Evolutionary conservation across 1,140 invertebrate genomes (phyloP).

Genomic region (Drosophila miranda): DNA sequence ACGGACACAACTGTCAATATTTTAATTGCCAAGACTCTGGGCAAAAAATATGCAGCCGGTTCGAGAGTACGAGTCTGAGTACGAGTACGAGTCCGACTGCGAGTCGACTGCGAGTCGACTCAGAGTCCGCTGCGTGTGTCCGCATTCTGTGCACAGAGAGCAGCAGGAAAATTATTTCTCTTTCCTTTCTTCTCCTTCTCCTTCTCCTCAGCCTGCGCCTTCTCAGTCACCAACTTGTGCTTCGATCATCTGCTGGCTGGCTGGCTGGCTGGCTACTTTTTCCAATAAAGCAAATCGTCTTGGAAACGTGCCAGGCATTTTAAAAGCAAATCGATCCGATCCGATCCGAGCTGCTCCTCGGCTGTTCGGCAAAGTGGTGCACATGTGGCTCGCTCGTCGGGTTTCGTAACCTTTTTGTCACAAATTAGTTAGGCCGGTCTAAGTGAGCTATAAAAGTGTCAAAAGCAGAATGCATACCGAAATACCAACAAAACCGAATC

Average conservation of each 20-base stretch:
- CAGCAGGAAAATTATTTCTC: constrained; percentile 68
- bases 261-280: constrained; percentile 52
- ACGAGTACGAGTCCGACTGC: constrained; percentile 41
- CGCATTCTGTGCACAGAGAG: constrained; percentile 64
- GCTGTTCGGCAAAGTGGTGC: constrained; percentile 31
- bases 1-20: constrained; percentile 76
- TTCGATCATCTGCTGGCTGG: constrained; percentile 29
- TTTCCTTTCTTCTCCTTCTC: constrained; percentile 21
- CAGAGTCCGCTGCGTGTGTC: constrained; percentile 68
- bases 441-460: constrained; percentile 77
- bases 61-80: constrained; percentile 20
- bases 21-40: constrained; percentile 66
- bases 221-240: constrained; percentile 9
- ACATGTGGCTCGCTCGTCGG: constrained; percentile 32
- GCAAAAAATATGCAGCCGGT: constrained; percentile 45
- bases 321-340: constrained; percentile 41
- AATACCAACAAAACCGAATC: constrained; percentile 37
- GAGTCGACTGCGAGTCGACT: constrained; percentile 12
- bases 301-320: constrained; percentile 65
- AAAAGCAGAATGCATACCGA: constrained; percentile 43
- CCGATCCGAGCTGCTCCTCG: constrained; percentile 6
- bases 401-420: constrained; percentile 66
- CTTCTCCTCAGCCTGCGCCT: not conserved
- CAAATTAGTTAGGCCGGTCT: constrained; percentile 47
- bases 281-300: constrained; percentile 74